Conservation (phyloP, 2,113 vertebrate genomes). For the Scytalopus superciliaris region DNA sequence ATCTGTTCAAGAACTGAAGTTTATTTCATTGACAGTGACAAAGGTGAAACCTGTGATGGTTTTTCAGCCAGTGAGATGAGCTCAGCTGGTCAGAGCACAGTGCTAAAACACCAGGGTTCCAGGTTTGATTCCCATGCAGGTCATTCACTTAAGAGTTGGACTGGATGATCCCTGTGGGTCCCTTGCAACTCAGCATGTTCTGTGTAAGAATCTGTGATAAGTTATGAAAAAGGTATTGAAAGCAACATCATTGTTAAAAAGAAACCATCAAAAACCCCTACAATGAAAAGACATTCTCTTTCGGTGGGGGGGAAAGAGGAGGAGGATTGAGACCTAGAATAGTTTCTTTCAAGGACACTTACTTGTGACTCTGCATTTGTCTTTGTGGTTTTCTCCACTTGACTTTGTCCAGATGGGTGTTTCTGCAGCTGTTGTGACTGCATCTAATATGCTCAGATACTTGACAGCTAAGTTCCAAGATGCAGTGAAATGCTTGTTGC, state of each 20-base stretch:
- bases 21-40: background rate
- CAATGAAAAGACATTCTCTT: background rate
- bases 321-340: background rate
- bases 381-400: background rate
- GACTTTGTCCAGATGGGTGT: background rate
- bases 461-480: background rate
- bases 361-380: background rate
- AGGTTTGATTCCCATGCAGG: background rate
- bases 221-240: background rate
- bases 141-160: background rate
- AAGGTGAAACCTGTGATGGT: background rate
- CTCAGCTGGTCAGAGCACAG: background rate
- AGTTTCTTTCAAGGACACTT: background rate
- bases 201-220: background rate
- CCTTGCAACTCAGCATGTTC: background rate
- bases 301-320: background rate
- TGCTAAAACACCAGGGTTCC: background rate
- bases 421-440: background rate
- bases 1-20: background rate
- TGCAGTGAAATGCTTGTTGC: background rate
- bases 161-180: background rate
- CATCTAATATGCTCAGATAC: background rate
- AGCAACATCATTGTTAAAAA: background rate
- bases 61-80: background rate
- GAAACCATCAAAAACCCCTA: background rate